These are phyloP conservation scores for Megaleporinus macrocephalus DNA, from an alignment of 2,113 vertebrate genomes.

Conservation along the genomic window DNA sequence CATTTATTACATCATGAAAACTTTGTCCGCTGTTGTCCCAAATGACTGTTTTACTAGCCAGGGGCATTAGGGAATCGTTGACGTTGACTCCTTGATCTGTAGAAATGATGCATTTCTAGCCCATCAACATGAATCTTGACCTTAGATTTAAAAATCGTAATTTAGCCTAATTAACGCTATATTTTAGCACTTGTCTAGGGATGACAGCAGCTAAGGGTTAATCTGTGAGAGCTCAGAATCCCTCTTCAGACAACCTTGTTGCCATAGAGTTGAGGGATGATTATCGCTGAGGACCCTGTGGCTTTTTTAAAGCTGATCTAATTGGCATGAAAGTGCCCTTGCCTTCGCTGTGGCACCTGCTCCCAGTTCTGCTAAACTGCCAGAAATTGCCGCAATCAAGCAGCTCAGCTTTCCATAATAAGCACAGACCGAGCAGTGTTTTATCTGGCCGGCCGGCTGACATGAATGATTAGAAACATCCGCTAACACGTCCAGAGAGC, in stretches of 20 bases:
- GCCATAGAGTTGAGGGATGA: background rate
- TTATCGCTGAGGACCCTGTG: background rate
- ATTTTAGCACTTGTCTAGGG: too few species aligned
- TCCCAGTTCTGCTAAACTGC: constrained; percentile 4
- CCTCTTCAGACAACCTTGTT: background rate
- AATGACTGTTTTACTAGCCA: too few species aligned
- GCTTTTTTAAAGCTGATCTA: background rate
- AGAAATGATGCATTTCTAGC: too few species aligned
- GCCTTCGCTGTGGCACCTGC: constrained; percentile 1
- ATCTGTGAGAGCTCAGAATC: background rate
- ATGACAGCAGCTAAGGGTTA: background rate
- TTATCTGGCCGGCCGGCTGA: background rate
- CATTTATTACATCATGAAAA: too few species aligned
- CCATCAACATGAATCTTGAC: too few species aligned
- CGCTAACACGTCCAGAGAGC: background rate
- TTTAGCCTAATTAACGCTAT: too few species aligned
- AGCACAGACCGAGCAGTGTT: background rate
- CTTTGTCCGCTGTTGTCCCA: too few species aligned
- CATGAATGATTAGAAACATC: constrained; percentile 15
- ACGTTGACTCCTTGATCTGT: too few species aligned
- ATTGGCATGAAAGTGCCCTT: background rate
- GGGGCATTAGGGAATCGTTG: too few species aligned
- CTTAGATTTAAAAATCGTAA: too few species aligned
- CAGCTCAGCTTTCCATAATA: background rate
- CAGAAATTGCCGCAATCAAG: constrained; percentile 2